Evolutionary conservation across 1,140 invertebrate genomes (phyloP).

Genomic region (Calephelis nemesis): DNA sequence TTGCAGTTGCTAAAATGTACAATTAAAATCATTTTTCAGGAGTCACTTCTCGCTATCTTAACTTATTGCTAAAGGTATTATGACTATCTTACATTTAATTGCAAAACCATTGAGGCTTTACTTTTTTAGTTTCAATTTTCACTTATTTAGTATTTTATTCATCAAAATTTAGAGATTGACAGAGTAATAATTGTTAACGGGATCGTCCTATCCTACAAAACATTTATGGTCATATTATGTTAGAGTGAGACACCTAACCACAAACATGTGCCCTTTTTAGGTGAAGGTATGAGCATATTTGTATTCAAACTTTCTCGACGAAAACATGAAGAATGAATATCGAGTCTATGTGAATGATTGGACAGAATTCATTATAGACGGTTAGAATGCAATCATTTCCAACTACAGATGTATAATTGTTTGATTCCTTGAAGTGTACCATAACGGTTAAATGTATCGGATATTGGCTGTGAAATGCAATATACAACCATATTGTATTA

Average conservation of each 20-base stretch:
- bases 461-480: constrained; percentile 10
- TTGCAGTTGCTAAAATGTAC: too few relatives aligned
- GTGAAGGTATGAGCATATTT: constrained; percentile 13
- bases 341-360: constrained; percentile 16
- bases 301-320: constrained; percentile 23
- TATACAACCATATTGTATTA: constrained; percentile 11
- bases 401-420: constrained; percentile 35
- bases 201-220: neutral
- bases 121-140: too few relatives aligned
- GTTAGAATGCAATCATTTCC: constrained; percentile 34
- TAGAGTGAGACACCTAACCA: neutral
- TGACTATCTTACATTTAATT: too few relatives aligned
- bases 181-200: neutral
- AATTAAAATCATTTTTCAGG: too few relatives aligned
- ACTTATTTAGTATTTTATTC: neutral
- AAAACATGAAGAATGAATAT: constrained; percentile 14
- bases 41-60: too few relatives aligned
- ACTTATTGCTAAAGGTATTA: too few relatives aligned
- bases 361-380: constrained; percentile 24
- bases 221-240: neutral
- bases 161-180: neutral
- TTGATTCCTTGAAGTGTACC: constrained; percentile 46
- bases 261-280: constrained; percentile 7
- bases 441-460: constrained; percentile 40
- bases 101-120: too few relatives aligned